Evolutionary conservation across 37 sponge, comb jelly and placozoan species (phyloP), one percentile per base, ranked within the genome.

Genomic region (Chondrilla cf. caribensis): DNA sequence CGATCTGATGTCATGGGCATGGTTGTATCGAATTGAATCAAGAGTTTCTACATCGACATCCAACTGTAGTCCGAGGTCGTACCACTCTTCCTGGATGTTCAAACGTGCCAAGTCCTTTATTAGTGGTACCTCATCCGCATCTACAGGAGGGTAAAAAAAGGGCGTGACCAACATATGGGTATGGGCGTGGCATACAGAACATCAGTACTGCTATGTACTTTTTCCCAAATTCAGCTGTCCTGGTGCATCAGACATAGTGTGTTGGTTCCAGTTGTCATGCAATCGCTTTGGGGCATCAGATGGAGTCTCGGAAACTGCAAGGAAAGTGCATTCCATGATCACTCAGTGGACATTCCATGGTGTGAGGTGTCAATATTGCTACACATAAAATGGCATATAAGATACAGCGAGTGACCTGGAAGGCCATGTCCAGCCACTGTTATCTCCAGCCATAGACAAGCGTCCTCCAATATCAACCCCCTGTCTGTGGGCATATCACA

Each of bases 61-160:
- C 44, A 73, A 43, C 44, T 73, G 25, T 38, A 73, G 25, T 17
- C 76, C 76, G 21, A 73, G 76, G 24, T 73, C 41, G 25, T 38
- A 39, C 76, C 76, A 73, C 43, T 42, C 44, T 7, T 15, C 76
- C 25, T 32, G 31, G 11, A 73, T 37, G 22, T 38, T 38, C 31
- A 73, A 22, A 40, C 24, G 44, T 2, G 18, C 36, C 44, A 73
- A 37, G n/a, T 73, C 43, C 36, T 38, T 37, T 6, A 39, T 41
- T 3, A 19, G 17, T 39, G 76, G 76, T 25, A 19, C 15, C 44
- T 73, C 22, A 37, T 73, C 76, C 3, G 76, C 76, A 73, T 38
- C 76, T 73, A 40, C 41, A 19, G 6, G 64, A 15, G 29, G 15
- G 64, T 11, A 55, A 55, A 19, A 17, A 55, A 55, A n/a, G n/a